Evolutionary conservation across 2,797 vertebrate species (phyloP), one percentile per base, ranked within the genome.

Genomic region (Pseudopleuronectes americanus): DNA sequence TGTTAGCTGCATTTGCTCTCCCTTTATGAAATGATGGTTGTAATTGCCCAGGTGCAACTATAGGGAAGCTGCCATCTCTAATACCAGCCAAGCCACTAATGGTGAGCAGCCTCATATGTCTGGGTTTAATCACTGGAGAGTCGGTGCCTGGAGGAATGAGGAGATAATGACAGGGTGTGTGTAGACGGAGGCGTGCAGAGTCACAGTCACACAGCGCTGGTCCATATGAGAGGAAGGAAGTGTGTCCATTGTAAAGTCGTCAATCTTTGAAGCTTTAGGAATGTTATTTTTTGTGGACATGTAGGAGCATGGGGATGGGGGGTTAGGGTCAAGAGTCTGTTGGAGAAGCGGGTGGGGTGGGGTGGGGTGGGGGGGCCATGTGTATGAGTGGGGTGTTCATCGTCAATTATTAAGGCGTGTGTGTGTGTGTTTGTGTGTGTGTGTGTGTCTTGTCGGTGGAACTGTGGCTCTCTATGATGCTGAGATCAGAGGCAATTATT

Each of bases 401-500:
- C 70, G 85, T 81, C 82, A 66, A 70, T 64, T 74, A 65, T 77
- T 60, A 62, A 67, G 60, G 47, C 21, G 23, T 14, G 21, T 26
- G 9, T 7, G 9, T 57, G 55, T 65, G 54, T 49, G 26, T 65
- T 3, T 24, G 24, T 24, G 24, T 4, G 24, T 24, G 24, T 4
- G 60, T 64, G 65, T 66, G 64, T 65, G 7, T 63, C 28, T 31
- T 58, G 68, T 64, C 28, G 28, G 57, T 28, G 52, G 74, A 31
- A 57, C 74, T 54, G 69, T 73, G 67, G 65, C 77, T 83, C 68
- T 76, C 77, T 77, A 70, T 85, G 87, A 84, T 86, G 85, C 79
- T 79, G 80, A 80, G 84, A 90, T 90, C 85, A 89, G 77, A 88
- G 79, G 83, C 85, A 88, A 89, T 91, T 90, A 90, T 84, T 89